These are phyloP conservation scores for Ips nitidus DNA, from an alignment of 1,140 invertebrate genomes.

Conservation along the genomic window DNA sequence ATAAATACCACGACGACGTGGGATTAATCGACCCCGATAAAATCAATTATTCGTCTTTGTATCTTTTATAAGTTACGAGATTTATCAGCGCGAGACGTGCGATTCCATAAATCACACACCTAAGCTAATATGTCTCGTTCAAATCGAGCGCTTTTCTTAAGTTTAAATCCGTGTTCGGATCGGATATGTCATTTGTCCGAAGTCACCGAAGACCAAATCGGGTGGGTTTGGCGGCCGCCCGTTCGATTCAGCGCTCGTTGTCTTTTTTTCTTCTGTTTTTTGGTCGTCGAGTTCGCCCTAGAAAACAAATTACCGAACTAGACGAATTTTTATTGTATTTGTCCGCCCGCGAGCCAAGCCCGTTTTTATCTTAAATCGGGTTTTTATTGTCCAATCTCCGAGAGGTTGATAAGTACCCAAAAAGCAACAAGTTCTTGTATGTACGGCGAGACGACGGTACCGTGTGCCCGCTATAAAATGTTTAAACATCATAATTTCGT, in stretches of 20 bases:
- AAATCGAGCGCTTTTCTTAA: slow-evolving; percentile 39
- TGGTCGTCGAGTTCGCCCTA: neutral
- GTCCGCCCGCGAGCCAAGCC: neutral
- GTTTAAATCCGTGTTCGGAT: slow-evolving; percentile 38
- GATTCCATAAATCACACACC: slow-evolving; percentile 36
- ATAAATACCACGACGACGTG: slow-evolving; percentile 25
- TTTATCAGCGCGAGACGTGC: slow-evolving; percentile 30
- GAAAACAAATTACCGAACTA: slow-evolving; percentile 1
- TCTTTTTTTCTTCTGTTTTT: slow-evolving; percentile 4
- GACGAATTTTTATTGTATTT: slow-evolving; percentile 5
- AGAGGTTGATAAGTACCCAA: slow-evolving; percentile 15
- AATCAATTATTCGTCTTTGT: slow-evolving; percentile 38
- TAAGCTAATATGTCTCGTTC: slow-evolving; percentile 37
- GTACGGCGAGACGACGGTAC: neutral
- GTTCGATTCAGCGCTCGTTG: neutral
- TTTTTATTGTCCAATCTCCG: slow-evolving; percentile 21
- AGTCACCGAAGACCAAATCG: slow-evolving; percentile 32
- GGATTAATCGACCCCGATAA: slow-evolving; percentile 37
- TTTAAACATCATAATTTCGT: slow-evolving; percentile 31
- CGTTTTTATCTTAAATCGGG: slow-evolving; percentile 23
- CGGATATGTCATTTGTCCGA: slow-evolving; percentile 36
- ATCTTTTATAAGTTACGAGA: slow-evolving; percentile 30
- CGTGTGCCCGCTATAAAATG: slow-evolving; percentile 26
- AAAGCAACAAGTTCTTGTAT: slow-evolving; percentile 18
- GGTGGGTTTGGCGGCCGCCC: slow-evolving; percentile 31